Evolutionary conservation across 2,113 vertebrate genomes (phyloP).

Genomic region (Coturnix japonica): DNA sequence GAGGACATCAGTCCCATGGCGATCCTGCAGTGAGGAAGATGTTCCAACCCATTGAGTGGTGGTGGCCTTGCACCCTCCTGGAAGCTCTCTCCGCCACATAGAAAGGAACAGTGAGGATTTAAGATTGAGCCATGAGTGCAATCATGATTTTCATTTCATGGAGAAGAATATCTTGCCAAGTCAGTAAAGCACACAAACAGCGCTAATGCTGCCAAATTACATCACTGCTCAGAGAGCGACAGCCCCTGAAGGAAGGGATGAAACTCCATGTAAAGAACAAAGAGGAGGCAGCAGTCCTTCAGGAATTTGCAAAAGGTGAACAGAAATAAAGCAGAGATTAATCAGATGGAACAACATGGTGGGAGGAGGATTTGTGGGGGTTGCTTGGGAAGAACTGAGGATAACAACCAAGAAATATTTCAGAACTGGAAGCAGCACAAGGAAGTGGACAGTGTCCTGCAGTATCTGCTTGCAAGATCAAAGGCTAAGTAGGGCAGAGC

Average conservation of each 20-base stretch:
- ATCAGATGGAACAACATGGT: not conserved
- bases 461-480: not conserved
- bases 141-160: not conserved
- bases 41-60: accelerated
- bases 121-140: not conserved
- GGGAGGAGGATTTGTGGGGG: not conserved
- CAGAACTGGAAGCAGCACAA: not conserved
- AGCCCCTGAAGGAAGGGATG: not conserved
- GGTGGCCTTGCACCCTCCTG: not conserved
- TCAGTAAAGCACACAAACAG: not conserved
- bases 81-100: not conserved
- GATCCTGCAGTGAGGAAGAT: not conserved
- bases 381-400: not conserved
- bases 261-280: not conserved
- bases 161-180: not conserved
- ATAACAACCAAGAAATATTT: not conserved
- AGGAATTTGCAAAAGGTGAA: not conserved
- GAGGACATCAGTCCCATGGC: not conserved
- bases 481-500: not conserved
- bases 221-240: not conserved
- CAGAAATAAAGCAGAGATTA: not conserved
- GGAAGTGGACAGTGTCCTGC: not conserved
- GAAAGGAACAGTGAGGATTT: not conserved
- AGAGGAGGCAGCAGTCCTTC: not conserved
- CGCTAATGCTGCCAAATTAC: not conserved